Conservation (phyloP, 2,888 invertebrate species). For the Tiliacea aurago region DNA sequence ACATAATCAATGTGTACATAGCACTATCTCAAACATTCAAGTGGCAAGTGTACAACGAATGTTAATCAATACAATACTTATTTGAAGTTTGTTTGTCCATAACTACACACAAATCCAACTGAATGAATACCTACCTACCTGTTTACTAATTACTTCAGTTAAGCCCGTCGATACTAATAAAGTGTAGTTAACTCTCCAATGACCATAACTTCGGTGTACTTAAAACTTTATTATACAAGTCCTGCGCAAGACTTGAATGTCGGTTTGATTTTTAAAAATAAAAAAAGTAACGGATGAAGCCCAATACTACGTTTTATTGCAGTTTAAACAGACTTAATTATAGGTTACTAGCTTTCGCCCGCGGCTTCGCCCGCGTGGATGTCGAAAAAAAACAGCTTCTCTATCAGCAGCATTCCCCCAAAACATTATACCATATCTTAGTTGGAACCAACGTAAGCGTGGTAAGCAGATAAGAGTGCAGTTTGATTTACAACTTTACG, state of each 20-base stretch:
- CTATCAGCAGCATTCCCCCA: too few species aligned
- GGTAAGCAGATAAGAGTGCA: too few species aligned
- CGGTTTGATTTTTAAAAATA: constrained; percentile 19
- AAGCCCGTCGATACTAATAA: constrained; percentile 2
- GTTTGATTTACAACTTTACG: too few species aligned
- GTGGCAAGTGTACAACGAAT: neutral
- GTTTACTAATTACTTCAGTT: neutral
- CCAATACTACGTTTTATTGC: neutral
- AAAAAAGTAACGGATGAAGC: constrained; percentile 9
- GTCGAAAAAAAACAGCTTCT: too few species aligned
- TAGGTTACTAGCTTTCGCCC: too few species aligned
- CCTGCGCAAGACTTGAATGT: constrained; percentile 3
- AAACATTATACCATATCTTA: too few species aligned
- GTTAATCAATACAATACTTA: neutral
- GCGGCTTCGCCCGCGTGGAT: too few species aligned
- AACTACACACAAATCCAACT: neutral
- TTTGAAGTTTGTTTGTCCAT: neutral
- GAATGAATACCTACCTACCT: too few species aligned
- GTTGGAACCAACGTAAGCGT: too few species aligned
- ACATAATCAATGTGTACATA: neutral
- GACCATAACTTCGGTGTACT: neutral
- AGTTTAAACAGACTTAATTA: neutral
- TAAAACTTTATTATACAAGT: constrained; percentile 1
- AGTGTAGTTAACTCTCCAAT: neutral
- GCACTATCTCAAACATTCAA: neutral